Percentiles rank a stretch among this genome's conserved stretches.
Conservation (phyloP, 2,113 vertebrate genomes). For the Prionailurus bengalensis region DNA sequence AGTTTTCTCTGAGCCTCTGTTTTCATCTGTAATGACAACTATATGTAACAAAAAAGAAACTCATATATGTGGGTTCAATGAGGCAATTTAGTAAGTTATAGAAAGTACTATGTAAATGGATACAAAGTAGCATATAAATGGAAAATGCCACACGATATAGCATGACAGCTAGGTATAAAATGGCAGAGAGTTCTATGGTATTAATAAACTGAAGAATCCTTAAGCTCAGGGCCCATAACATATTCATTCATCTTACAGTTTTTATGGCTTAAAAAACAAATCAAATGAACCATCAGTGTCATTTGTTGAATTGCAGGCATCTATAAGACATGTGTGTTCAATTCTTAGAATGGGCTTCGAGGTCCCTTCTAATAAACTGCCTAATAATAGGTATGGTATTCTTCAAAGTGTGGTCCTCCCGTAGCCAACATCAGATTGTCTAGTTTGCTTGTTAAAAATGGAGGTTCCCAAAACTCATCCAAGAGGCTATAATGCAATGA, state of each 20-base stretch:
- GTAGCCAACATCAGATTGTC: neutral
- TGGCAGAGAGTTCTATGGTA: neutral
- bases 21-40: slow-evolving; percentile 46
- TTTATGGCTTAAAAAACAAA: neutral
- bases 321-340: neutral
- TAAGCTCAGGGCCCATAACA: neutral
- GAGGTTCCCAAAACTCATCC: neutral
- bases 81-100: slow-evolving; percentile 19
- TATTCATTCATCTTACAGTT: neutral
- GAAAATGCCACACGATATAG: neutral
- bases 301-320: neutral
- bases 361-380: neutral
- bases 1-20: neutral
- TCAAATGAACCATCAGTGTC: neutral
- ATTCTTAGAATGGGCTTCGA: neutral
- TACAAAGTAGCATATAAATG: neutral
- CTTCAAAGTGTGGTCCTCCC: neutral
- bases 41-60: neutral
- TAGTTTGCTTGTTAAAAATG: slow-evolving; percentile 15
- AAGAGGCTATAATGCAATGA: neutral
- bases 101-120: neutral
- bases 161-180: neutral
- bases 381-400: neutral
- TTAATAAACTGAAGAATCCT: neutral
- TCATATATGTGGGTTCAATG: neutral